Evolutionary conservation across 2,113 vertebrate species (phyloP).

Genomic region (Prunella himalayana): DNA sequence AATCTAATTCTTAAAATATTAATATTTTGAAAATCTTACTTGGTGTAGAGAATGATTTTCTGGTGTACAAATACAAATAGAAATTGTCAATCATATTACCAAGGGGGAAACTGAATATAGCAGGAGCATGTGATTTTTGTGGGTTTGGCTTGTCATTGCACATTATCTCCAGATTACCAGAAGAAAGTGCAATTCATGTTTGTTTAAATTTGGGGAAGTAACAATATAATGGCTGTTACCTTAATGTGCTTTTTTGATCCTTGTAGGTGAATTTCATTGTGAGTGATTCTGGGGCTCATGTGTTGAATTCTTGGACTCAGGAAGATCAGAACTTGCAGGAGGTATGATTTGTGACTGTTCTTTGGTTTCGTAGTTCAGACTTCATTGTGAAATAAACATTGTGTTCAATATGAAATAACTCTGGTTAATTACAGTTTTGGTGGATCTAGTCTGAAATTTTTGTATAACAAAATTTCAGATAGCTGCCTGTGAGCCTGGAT

Average conservation of each 20-base stretch:
- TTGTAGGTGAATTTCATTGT: constrained; percentile 94
- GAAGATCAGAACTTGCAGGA: constrained; percentile 95
- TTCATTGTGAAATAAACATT: background rate
- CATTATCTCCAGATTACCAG: background rate
- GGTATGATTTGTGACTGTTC: constrained; percentile 69
- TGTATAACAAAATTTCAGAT: background rate
- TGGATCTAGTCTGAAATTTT: background rate
- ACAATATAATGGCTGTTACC: fast-evolving
- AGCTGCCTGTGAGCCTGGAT: background rate
- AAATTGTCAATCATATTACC: background rate
- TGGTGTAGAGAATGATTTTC: background rate
- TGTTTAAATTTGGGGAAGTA: background rate
- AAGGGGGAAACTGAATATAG: background rate
- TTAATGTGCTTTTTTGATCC: background rate
- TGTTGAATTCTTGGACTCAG: constrained; percentile 93
- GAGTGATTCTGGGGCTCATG: constrained; percentile 95
- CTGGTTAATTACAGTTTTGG: background rate
- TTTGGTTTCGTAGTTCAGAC: background rate
- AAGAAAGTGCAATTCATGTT: background rate
- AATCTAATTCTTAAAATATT: background rate
- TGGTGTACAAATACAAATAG: background rate
- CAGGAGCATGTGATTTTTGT: background rate
- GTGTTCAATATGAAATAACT: background rate
- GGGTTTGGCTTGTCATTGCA: background rate
- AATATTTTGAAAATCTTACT: background rate